Percentiles rank a stretch among this genome's conserved stretches.
Evolutionary conservation across 1,140 invertebrate genomes (phyloP).

Genomic region (Brachystomella parvula): DNA sequence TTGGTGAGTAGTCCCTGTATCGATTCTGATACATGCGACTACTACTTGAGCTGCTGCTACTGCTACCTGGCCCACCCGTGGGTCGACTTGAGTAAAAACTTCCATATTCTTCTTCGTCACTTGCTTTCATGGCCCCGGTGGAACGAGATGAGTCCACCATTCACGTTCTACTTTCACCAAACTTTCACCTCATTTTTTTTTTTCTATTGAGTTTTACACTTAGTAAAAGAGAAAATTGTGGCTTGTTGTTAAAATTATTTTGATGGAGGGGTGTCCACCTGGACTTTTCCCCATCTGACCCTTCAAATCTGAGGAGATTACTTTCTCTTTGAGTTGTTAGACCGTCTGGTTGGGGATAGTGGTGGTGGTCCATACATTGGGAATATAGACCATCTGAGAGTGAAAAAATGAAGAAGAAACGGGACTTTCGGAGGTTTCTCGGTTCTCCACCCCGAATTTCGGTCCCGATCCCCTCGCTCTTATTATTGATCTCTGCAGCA

Average conservation of each 20-base stretch:
- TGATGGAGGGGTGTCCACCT: too few relatives aligned
- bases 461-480: too few relatives aligned
- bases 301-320: too few relatives aligned
- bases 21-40: constrained; percentile 18
- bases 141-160: neutral
- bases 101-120: constrained; percentile 37
- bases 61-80: constrained; percentile 11
- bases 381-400: too few relatives aligned
- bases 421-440: constrained; percentile 1
- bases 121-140: constrained; percentile 25
- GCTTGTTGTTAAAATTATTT: too few relatives aligned
- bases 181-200: neutral
- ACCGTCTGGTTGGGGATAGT: too few relatives aligned
- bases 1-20: constrained; percentile 37
- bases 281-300: too few relatives aligned
- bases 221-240: too few relatives aligned
- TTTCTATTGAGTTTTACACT: neutral
- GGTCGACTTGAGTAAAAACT: constrained; percentile 26
- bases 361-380: too few relatives aligned
- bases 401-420: neutral
- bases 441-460: neutral
- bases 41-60: neutral
- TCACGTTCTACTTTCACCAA: neutral
- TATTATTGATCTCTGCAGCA: too few relatives aligned
- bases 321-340: too few relatives aligned